Base-by-base conservation (phyloP, 2,888 invertebrate genomes). In the Cybosia mesomella region DNA sequence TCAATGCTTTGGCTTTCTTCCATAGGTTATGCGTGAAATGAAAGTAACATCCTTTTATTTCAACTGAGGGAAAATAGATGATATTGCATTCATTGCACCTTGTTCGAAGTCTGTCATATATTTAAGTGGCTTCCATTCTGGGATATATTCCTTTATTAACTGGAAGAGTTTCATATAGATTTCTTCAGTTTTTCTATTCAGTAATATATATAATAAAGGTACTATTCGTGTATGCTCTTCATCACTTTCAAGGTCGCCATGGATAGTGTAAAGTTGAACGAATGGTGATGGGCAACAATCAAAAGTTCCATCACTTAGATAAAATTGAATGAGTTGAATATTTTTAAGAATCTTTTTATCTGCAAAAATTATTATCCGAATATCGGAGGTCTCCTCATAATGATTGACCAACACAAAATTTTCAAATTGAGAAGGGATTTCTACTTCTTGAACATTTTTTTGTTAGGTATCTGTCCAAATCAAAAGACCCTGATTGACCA, bases 271-370 rank as follows among this genome's bases (percentile, higher is more conserved):
- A n/a, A 71, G 49, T 36, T 70, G 70, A 15, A 49, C 18, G 21
- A 67, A 67, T 4, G 71, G 71, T 15, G n/a, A 7, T 18, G 71
- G 67, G 49, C 63, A 68, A 28, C 67, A 62, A 39, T 67, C 22
- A 57, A 71, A 71, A 54, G 71, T 71, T 28, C 62, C 71, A 64
- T 68, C 58, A 34, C 58, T 64, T 58, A 57, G 13, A 43, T 43
- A 43, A 57, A 58, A 64, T 39, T 64, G 22, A 57, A 64, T 64
- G 54, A 18, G 24, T 43, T 9, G 39, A 32, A 57, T 64, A 28
- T 43, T 10, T 58, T 64, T 22, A 15, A 64, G 28, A 43, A 57
- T 21, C 43, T 58, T 64, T 64, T 57, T 57, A 58, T 58, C 43
- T 57, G 58, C 57, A 57, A 64, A 64, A 43, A 57, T 28, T 61